Base-by-base conservation (phyloP, 2,797 vertebrate species). In the Gymnothorax reevesii region DNA sequence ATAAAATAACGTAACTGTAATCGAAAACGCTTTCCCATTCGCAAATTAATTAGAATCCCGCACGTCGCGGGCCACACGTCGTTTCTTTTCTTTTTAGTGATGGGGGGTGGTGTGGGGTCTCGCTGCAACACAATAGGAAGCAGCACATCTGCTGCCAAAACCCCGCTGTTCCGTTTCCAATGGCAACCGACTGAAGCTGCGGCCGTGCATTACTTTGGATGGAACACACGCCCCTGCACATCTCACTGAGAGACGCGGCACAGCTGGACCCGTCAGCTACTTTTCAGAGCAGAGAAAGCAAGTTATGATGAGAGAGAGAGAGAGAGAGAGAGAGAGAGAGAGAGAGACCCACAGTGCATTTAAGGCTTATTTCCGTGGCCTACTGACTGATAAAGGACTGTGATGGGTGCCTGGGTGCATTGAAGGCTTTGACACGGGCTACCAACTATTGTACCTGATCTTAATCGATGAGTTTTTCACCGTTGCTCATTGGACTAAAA, bases 81-180 rank as follows among this genome's bases (percentile, higher is more conserved):
- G 15, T 52, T 52, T 17, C 1, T 33, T 73, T n/a, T 52, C 6
- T 49, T 52, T 73, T 49, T 75, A 17, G 33, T 75, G 2, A 0
- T 27, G 33, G 27, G 13, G 33, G 71, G 27, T 1, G 4, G 27
- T 3, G 27, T 13, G 42, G 13, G 10, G 20, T 20, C 4, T 49
- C 7, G 15, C 33, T 49, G 42, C 12, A 12, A 17, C 49, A 79
- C 75, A 79, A 79, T 79, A 79, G 75, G 71, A 75, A 42, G 71
- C 71, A 42, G 27, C 71, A 75, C 27, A 75, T 75, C 71, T 42
- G 71, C 71, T 13, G 71, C 71, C 71, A 75, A 49, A 15, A 54
- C 75, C 75, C 75, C 20, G 49, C 75, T 79, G 49, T 79, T 79
- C 71, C 75, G 75, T 79, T 79, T 79, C 75, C 75, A 79, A 79